Evolutionary conservation across 2,888 invertebrate species (phyloP).

Genomic region (Xestoiulus laeticollis): DNA sequence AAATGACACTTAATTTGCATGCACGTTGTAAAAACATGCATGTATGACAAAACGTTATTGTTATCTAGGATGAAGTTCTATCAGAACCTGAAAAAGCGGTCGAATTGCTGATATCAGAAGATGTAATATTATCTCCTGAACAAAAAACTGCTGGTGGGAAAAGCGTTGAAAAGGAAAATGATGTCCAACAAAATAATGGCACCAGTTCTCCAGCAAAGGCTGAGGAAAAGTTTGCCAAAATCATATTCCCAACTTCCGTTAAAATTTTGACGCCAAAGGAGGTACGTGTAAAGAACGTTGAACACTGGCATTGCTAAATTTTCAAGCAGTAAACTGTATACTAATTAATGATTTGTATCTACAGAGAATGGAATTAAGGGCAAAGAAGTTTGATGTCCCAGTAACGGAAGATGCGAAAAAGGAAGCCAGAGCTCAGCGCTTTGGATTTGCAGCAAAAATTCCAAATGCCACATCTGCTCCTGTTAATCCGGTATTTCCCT

Average conservation of each 20-base stretch:
- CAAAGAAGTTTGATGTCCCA: conserved; percentile 44
- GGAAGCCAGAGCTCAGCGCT: conserved; percentile 46
- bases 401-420: background rate
- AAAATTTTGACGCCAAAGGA: conserved; percentile 23
- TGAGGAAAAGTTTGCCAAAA: conserved; percentile 31
- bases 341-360: background rate
- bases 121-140: conserved; percentile 46
- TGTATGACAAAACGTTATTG: no score
- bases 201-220: background rate
- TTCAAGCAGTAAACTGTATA: background rate
- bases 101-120: conserved; percentile 34
- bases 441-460: background rate
- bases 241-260: background rate
- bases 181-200: background rate
- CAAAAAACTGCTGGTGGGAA: background rate
- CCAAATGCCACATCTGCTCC: background rate
- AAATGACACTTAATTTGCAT: background rate
- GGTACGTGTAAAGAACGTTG: background rate
- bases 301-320: background rate
- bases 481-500: background rate
- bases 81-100: conserved; percentile 24
- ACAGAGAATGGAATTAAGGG: conserved; percentile 44
- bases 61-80: conserved; percentile 40
- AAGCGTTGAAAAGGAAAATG: conserved; percentile 25
- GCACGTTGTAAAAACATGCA: no score